These are phyloP conservation scores for Diorhabda sublineata DNA, from an alignment of 1,140 invertebrate genomes.

Conservation along the genomic window DNA sequence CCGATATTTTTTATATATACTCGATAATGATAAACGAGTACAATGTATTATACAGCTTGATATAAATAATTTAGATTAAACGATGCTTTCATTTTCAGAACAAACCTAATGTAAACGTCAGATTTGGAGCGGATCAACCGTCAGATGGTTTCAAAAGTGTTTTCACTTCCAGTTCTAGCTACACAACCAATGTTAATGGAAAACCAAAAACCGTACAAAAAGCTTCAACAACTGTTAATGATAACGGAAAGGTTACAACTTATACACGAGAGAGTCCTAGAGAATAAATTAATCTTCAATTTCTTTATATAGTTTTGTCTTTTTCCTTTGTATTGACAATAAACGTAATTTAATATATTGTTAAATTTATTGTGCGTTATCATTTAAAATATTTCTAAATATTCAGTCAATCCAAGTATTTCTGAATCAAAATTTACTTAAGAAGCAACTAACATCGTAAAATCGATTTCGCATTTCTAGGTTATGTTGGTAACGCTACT, in stretches of 20 bases:
- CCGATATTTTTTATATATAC: neutral
- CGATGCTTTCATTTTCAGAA: constrained; percentile 46
- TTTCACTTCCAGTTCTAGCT: constrained; percentile 60
- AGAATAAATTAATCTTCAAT: no score
- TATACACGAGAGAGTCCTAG: constrained; percentile 38
- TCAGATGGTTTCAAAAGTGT: constrained; percentile 53
- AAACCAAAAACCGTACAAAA: constrained; percentile 52
- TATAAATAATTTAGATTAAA: neutral
- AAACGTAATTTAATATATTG: no score
- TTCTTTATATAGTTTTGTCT: no score
- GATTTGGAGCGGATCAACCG: constrained; percentile 47
- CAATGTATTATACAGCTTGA: neutral
- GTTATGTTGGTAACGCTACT: no score
- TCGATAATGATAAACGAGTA: neutral
- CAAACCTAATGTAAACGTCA: constrained; percentile 56
- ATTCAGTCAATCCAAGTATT: no score
- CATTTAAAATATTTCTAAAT: no score
- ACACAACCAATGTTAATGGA: constrained; percentile 56
- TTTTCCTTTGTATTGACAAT: no score
- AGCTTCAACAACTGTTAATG: constrained; percentile 63
- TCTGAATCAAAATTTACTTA: no score
- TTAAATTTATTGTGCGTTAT: no score
- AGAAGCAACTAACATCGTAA: no score
- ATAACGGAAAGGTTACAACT: constrained; percentile 64
- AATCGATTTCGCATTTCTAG: no score